Base-by-base conservation (phyloP, 2,113 vertebrate genomes). In the Corythornis cristatus region DNA sequence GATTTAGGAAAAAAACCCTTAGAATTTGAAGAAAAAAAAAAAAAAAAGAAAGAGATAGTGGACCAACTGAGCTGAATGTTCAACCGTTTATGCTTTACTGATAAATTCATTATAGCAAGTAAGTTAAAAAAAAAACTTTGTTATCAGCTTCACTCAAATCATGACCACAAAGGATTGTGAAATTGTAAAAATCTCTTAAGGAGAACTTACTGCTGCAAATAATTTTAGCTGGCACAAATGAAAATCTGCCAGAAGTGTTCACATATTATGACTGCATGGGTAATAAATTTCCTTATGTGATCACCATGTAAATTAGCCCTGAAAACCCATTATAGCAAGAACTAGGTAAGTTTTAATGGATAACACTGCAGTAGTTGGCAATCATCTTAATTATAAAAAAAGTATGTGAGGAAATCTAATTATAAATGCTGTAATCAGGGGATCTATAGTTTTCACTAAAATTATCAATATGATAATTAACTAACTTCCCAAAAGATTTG, bases 311-410 rank as follows among this genome's bases (percentile, higher is more conserved):
- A 92, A 95, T 86, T 57, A 87, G 64, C 23, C 28, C 20, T 50
- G n/a, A 85, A 93, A 90, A 85, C 4, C 56, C 78, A 73, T 54
- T 86, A 83, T 22, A 91, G n/a, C 20, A 83, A 75, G 60, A 79
- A 53, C 12, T 43, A 80, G 58, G 46, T 88, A 76, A 18, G 43
- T 66, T 90, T 73, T 87, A 95, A 87, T 82, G 54, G 73, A 45
- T 15, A 83, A 21, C 71, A 80, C 28, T 83, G 67, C 58, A 87
- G 62, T 23, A 93, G 66, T 2, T 91, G n/a, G 74, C 45, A 85
- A 92, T 76, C 23, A 71, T 42, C 51, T 70, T 85, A 83, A 96
- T 95, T 84, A 85, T 35, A 89, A 88, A 80, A 80, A 91, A 68
- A 85, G 67, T 23, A 77, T 46, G 43, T 66, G 56, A 82, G 71